Conservation (phyloP, 1,140 invertebrate genomes). For the Philotrypesis tridentata region DNA sequence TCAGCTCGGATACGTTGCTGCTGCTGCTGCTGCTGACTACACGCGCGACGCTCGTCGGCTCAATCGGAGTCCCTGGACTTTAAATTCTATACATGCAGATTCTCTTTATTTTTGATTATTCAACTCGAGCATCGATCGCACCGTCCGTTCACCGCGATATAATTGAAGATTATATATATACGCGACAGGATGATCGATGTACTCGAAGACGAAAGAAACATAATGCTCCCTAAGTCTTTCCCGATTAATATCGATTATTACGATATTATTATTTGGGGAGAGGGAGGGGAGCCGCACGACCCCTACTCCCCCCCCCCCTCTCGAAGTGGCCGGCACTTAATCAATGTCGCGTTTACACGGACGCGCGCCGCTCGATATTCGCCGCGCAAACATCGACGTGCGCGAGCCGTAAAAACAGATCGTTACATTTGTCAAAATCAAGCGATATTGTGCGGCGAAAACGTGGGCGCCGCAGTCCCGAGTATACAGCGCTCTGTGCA, state of each 20-base stretch:
- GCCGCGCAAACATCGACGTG: not conserved
- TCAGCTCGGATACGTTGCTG: not conserved
- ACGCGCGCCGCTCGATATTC: conserved; percentile 10
- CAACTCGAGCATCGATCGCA: no score
- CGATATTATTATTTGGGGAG: no score
- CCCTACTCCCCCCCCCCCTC: not conserved
- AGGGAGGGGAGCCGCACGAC: not conserved
- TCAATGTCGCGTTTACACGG: conserved; percentile 42
- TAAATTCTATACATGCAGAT: no score
- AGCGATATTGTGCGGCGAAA: conserved; percentile 18
- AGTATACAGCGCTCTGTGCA: not conserved
- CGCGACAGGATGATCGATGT: not conserved
- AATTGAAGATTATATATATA: no score
- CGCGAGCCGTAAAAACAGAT: conserved; percentile 34
- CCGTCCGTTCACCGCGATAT: no score
- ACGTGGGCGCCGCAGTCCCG: not conserved
- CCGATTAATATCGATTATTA: conserved; percentile 38
- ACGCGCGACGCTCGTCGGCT: not conserved
- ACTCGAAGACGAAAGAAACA: not conserved
- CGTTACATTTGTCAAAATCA: conserved; percentile 47
- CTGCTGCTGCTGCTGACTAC: not conserved
- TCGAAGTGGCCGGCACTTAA: conserved; percentile 3
- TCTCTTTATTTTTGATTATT: no score
- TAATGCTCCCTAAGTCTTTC: conserved; percentile 19
- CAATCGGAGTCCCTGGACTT: not conserved